These are phyloP conservation scores for Stichodactyla mertensii DNA, from an alignment of 64 coral and sea anemone genomes.

Conservation along the genomic window DNA sequence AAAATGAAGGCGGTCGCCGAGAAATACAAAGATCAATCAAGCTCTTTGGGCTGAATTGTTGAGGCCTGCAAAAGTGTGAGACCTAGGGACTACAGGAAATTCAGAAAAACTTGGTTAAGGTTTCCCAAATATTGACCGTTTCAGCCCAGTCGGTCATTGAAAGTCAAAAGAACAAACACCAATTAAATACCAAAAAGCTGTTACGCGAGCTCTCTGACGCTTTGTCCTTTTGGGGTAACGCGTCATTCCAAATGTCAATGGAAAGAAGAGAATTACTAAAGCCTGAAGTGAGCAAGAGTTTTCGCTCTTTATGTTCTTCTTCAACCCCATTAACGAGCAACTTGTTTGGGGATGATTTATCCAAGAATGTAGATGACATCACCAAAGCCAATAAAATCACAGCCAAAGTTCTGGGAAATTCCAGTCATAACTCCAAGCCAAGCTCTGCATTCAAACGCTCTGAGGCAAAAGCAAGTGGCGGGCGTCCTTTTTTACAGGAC, in stretches of 20 bases:
- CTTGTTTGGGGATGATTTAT: slow-evolving; percentile 8
- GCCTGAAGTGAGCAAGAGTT: too few relatives aligned
- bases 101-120: too few relatives aligned
- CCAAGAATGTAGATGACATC: slow-evolving; percentile 10
- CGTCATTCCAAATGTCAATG: neutral
- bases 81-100: too few relatives aligned
- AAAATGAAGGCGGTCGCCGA: too few relatives aligned
- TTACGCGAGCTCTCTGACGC: neutral
- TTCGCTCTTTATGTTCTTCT: too few relatives aligned
- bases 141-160: too few relatives aligned
- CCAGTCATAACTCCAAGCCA: neutral
- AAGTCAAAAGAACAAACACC: neutral
- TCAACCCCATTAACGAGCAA: too few relatives aligned
- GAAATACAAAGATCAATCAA: too few relatives aligned
- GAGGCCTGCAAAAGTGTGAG: too few relatives aligned
- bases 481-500: neutral
- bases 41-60: too few relatives aligned
- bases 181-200: neutral
- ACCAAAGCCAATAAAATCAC: neutral
- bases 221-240: neutral
- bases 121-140: too few relatives aligned
- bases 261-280: too few relatives aligned
- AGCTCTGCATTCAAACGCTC: neutral
- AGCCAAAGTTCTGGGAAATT: slow-evolving; percentile 4
- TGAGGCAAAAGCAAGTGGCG: neutral